phyloP scores from a whole-genome alignment of 2,113 vertebrate species.

The Rhombomys opimus region DNA sequence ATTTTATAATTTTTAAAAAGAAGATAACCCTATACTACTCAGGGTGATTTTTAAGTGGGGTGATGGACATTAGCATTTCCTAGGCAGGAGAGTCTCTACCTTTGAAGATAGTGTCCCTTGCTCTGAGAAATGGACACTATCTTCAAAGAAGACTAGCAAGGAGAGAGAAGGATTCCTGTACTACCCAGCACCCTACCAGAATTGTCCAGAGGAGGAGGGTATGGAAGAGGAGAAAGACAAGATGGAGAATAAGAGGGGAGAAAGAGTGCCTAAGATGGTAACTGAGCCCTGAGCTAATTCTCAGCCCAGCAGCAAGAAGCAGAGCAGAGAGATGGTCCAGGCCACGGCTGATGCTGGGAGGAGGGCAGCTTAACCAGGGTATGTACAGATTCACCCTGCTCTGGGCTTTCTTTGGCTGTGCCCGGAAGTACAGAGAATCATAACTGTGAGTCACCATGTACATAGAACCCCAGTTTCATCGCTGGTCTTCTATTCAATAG shows the following conservation, averaged over 20 bases:
- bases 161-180: neutral
- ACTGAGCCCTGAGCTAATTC: neutral
- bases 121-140: no score
- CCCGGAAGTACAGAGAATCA: neutral
- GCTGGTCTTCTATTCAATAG: neutral
- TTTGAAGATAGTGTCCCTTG: neutral
- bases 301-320: neutral
- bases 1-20: neutral
- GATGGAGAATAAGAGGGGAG: neutral
- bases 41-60: no score
- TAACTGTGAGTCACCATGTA: neutral
- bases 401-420: neutral
- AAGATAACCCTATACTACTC: no score
- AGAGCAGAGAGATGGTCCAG: neutral
- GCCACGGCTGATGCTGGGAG: neutral
- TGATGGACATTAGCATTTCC: neutral
- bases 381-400: fast-evolving
- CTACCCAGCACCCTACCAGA: neutral
- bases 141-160: neutral
- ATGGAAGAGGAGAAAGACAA: no score
- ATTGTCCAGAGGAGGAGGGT: fast-evolving
- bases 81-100: neutral
- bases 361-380: neutral
- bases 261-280: neutral
- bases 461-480: neutral